Base-by-base conservation (phyloP, 2,797 vertebrate genomes). In the Spinibarbus caldwelli region DNA sequence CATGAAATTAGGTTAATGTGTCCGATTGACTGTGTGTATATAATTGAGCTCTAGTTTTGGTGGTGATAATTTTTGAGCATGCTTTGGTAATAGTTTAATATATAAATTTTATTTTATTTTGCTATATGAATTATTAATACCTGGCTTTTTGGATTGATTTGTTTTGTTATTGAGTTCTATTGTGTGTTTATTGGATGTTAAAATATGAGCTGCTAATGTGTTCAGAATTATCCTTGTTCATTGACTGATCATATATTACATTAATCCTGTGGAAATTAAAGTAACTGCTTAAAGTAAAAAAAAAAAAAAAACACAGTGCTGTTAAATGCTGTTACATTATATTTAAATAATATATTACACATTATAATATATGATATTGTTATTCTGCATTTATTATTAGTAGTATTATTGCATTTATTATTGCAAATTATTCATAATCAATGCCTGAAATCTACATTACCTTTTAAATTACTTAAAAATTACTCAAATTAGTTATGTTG, bases 161-260 rank as follows among this genome's bases (percentile, higher is more conserved):
- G 10, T 26, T 80, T 86, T 59, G 19, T 38, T 31, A 38, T 57
- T 14, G 38, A 45, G 31, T 72, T 36, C 31, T 6, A 17, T 26
- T 19, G 17, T 34, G n/a, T 72, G 57, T 68, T 72, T 31, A 79
- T 17, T 80, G 31, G 29, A 52, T 57, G 80, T 80, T 59, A 19
- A 80, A 80, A 68, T 49, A 68, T 43, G 17, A 77, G 75, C 77
- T 52, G 54, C 78, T 82, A 68, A 86, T 79, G 79, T 85, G 62
- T 85, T 82, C 21, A 54, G 49, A 73, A 76, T 29, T 41, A 52
- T 78, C 19, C 31, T 29, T 86, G 80, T 77, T 70, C 80, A 83
- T 67, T 75, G 45, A 72, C 54, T 57, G 21, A 21, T 26, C 14
- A 26, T 82, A 70, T 82, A 49, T 77, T 68, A 66, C 49, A 52